Evolutionary conservation across 2,888 invertebrate genomes (phyloP).

Genomic region (Spodoptera exigua): DNA sequence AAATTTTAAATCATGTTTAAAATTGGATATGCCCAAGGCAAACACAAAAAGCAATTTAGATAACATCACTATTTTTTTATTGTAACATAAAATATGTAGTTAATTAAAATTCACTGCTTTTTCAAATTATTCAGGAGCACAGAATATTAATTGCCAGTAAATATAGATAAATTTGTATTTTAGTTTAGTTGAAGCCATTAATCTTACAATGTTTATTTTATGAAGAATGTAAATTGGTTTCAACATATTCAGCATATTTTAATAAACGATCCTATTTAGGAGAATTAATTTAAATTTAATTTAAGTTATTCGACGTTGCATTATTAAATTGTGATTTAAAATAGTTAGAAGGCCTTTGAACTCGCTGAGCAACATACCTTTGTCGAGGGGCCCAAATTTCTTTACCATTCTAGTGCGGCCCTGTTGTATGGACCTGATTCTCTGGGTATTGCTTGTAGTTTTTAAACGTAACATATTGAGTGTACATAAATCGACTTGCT

Average conservation of each 20-base stretch:
- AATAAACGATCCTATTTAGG: background rate
- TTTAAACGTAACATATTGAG: slow-evolving; percentile 67
- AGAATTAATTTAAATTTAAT: too few relatives aligned
- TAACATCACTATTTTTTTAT: too few relatives aligned
- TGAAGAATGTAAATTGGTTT: slow-evolving; percentile 1
- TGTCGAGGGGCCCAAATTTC: background rate
- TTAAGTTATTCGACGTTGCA: too few relatives aligned
- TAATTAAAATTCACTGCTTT: slow-evolving; percentile 14
- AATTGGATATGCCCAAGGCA: too few relatives aligned
- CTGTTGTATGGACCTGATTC: slow-evolving; percentile 46
- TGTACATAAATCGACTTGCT: slow-evolving; percentile 64
- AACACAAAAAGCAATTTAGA: too few relatives aligned
- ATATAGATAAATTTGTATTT: slow-evolving; percentile 8
- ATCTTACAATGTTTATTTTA: slow-evolving; percentile 1
- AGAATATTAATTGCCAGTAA: slow-evolving; percentile 8
- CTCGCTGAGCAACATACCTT: too few relatives aligned
- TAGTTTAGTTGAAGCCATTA: background rate
- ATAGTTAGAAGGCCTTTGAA: too few relatives aligned
- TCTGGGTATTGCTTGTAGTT: slow-evolving; percentile 60
- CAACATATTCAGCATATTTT: background rate
- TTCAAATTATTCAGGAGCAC: background rate
- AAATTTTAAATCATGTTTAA: background rate
- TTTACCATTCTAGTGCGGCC: slow-evolving; percentile 18
- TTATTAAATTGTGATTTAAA: too few relatives aligned
- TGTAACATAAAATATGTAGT: background rate